Conservation (phyloP, 2,888 invertebrate species). For the Ophion costatus region DNA sequence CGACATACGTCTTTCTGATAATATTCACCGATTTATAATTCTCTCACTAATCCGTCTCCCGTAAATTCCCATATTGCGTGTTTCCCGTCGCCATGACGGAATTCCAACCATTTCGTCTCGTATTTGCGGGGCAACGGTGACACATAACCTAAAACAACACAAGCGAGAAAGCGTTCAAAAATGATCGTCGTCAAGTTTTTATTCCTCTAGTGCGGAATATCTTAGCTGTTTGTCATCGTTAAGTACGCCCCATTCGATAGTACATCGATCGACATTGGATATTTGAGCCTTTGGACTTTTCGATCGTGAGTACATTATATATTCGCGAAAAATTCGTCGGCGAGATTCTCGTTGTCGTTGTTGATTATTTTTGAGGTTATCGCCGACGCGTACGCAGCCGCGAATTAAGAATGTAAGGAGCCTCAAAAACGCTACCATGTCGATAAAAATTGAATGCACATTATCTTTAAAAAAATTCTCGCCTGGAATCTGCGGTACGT, state of each 20-base stretch:
- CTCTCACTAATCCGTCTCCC: too few species aligned
- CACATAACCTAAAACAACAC: constrained; percentile 39
- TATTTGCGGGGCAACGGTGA: neutral
- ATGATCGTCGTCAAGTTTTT: constrained; percentile 22
- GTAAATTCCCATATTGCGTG: too few species aligned
- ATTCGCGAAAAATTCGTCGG: neutral
- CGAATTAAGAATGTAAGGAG: neutral
- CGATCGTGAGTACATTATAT: neutral
- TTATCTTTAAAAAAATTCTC: neutral
- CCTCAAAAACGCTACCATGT: too few species aligned
- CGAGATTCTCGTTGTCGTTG: neutral
- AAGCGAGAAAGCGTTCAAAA: constrained; percentile 6
- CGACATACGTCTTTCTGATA: too few species aligned
- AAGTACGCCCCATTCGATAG: neutral
- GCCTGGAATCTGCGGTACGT: neutral
- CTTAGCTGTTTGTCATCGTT: neutral
- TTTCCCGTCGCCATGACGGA: too few species aligned
- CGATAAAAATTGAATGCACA: too few species aligned
- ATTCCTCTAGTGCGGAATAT: constrained; percentile 19
- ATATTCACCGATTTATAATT: too few species aligned
- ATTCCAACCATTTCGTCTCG: neutral
- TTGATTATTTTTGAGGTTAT: constrained; percentile 34
- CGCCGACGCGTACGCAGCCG: neutral
- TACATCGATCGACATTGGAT: neutral
- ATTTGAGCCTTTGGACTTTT: neutral